Evolutionary conservation across 1,140 invertebrate genomes (phyloP).

Genomic region (Camponotus vicinus): DNA sequence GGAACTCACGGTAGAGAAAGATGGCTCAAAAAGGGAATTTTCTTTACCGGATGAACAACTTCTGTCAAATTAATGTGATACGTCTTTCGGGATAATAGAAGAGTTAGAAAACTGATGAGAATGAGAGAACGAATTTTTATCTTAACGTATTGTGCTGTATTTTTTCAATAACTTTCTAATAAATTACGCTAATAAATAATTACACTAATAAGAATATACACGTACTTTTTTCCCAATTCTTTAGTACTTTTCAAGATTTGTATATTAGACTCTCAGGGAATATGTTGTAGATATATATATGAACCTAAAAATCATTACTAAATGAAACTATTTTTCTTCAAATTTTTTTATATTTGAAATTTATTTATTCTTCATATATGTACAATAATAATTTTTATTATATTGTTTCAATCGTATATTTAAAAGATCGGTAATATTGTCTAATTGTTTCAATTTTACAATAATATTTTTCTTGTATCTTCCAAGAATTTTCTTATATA

Average conservation of each 20-base stretch:
- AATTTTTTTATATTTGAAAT: neutral
- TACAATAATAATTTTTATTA: neutral
- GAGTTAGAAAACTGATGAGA: conserved; percentile 25
- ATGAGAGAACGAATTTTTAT: conserved; percentile 23
- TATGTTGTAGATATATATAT: neutral
- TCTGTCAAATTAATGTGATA: conserved; percentile 50
- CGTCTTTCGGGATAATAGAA: conserved; percentile 56
- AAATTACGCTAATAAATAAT: neutral
- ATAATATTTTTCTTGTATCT: too few relatives aligned
- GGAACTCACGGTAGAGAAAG: conserved; percentile 20
- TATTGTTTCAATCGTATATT: neutral
- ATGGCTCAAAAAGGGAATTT: conserved; percentile 15
- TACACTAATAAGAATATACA: neutral
- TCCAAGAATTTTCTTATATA: neutral
- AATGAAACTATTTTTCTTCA: neutral
- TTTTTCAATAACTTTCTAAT: neutral
- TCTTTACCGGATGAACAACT: conserved; percentile 43
- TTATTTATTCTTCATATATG: neutral
- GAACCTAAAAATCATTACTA: neutral
- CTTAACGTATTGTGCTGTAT: neutral
- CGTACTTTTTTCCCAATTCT: neutral
- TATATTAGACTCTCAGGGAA: neutral
- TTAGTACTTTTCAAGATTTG: neutral
- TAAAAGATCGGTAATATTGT: neutral
- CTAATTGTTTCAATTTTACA: neutral